Conservation (phyloP, 1,140 invertebrate genomes). For the Drosophila subobscura region DNA sequence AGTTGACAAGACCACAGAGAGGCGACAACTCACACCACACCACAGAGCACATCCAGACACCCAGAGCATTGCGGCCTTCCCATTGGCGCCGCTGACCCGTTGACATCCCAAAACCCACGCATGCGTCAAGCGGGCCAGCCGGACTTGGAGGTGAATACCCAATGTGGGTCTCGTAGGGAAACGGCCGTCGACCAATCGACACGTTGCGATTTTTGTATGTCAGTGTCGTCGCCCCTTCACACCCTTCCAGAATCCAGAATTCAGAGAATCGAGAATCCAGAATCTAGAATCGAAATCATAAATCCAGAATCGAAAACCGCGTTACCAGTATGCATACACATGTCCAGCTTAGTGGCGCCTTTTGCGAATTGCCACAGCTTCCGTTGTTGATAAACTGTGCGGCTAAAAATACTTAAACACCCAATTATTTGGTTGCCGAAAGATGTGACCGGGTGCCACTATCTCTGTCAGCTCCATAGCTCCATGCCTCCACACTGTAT, state of each 20-base stretch:
- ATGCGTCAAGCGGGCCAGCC: conserved; percentile 33
- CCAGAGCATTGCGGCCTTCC: conserved; percentile 14
- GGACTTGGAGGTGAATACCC: conserved; percentile 36
- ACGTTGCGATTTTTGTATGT: conserved; percentile 47
- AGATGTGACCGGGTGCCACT: too few species aligned
- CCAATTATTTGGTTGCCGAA: conserved; percentile 1
- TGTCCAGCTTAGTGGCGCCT: conserved; percentile 1
- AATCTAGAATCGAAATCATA: background rate
- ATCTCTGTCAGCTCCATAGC: too few species aligned
- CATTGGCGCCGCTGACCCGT: conserved; percentile 42
- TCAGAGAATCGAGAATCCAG: background rate
- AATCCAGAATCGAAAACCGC: background rate
- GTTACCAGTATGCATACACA: background rate
- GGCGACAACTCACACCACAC: background rate
- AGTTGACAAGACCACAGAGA: too few species aligned
- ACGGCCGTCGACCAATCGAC: conserved; percentile 47
- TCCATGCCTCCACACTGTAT: too few species aligned
- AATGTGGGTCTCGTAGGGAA: background rate
- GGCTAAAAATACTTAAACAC: conserved; percentile 22
- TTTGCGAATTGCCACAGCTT: conserved; percentile 34
- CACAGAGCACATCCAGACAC: background rate
- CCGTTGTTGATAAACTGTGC: conserved; percentile 36
- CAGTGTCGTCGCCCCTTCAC: background rate
- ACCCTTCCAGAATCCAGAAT: background rate
- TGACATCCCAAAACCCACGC: conserved; percentile 39